These are phyloP conservation scores for Mastigias papua DNA, from an alignment of 30 jellyfish, hydroid and myxozoan species.

Conservation along the genomic window DNA sequence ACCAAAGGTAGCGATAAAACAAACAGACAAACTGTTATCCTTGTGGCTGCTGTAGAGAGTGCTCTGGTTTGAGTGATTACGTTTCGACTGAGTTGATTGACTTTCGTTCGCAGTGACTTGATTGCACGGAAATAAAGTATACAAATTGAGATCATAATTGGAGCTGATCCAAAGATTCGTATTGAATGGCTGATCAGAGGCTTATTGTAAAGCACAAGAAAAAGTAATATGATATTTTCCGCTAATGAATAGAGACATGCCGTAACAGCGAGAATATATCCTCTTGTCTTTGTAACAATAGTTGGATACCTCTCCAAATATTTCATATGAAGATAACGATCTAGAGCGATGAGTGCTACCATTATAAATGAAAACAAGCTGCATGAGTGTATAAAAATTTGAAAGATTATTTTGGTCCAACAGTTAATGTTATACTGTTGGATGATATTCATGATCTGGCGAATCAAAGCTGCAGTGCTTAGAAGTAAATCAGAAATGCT, in stretches of 20 bases:
- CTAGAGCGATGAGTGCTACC: neutral
- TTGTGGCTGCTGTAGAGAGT: neutral
- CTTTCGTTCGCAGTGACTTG: neutral
- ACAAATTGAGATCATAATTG: neutral
- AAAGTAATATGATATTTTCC: neutral
- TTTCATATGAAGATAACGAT: constrained; percentile 5
- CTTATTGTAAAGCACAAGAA: neutral
- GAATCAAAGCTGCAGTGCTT: neutral
- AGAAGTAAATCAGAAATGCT: neutral
- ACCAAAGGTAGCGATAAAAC: neutral
- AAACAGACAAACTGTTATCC: neutral
- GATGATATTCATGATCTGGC: neutral
- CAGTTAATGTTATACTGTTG: neutral
- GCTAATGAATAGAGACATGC: neutral
- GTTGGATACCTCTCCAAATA: neutral
- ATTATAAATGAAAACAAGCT: neutral
- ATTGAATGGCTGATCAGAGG: neutral
- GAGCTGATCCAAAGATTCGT: neutral
- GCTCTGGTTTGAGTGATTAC: neutral
- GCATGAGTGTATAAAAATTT: neutral
- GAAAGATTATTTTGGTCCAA: neutral
- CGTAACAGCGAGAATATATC: neutral
- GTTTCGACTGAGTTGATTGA: neutral
- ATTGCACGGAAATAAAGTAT: neutral
- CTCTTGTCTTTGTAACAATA: neutral